Percentiles rank a stretch among this genome's conserved stretches.
Conservation (phyloP, 2,888 invertebrate genomes). For the Agonum fuliginosum region DNA sequence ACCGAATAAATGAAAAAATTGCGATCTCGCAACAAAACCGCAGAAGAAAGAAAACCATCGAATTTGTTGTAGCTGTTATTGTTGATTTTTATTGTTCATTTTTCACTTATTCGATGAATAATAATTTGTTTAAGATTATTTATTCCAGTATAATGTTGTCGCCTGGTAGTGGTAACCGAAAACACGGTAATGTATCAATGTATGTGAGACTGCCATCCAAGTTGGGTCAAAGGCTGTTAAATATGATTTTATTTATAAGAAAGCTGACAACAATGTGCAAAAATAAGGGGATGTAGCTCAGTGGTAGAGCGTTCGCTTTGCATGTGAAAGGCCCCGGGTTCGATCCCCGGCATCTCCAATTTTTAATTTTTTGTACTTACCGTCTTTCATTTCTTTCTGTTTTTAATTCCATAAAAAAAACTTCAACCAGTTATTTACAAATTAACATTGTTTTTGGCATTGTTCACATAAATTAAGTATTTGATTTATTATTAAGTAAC, state of each 20-base stretch:
- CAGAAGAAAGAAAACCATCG: too few species aligned
- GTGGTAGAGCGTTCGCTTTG: constrained; percentile 99
- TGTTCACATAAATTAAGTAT: background rate
- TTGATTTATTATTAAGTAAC: background rate
- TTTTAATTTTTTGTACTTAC: constrained; percentile 64
- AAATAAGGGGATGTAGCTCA: constrained; percentile 91
- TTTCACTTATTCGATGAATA: background rate
- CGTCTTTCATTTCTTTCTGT: constrained; percentile 41
- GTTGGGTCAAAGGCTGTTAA: background rate
- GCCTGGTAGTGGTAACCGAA: background rate
- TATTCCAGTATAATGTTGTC: too few species aligned
- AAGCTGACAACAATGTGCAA: background rate
- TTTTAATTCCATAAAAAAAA: constrained; percentile 38
- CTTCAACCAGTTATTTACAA: background rate
- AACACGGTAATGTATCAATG: background rate
- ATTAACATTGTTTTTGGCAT: too few species aligned
- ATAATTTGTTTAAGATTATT: background rate
- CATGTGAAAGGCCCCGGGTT: constrained; percentile 99
- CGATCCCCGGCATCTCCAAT: constrained; percentile 96
- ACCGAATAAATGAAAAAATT: too few species aligned
- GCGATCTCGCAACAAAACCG: too few species aligned
- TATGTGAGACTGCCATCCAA: too few species aligned
- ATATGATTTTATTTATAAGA: background rate
- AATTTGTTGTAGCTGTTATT: too few species aligned
- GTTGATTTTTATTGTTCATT: too few species aligned